Percentiles rank a stretch among this genome's conserved stretches.
Conservation (phyloP, 2,888 invertebrate species). For the Napeogenes inachia region DNA sequence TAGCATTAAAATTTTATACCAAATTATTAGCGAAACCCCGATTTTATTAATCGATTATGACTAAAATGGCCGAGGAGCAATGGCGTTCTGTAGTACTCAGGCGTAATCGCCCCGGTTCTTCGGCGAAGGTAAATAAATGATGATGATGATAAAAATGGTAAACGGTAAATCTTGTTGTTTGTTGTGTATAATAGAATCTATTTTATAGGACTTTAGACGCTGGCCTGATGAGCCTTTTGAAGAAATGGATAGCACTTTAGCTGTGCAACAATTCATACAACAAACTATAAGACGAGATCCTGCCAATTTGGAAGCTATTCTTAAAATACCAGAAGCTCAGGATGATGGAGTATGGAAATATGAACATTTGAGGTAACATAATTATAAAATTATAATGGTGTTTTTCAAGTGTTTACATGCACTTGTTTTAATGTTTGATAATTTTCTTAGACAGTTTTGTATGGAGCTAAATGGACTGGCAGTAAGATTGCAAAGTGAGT, state of each 20-base stretch:
- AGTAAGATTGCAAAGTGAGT: constrained; percentile 96
- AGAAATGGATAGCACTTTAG: constrained; percentile 99
- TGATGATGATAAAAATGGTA: neutral
- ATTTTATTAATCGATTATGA: constrained; percentile 3
- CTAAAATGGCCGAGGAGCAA: constrained; percentile 29
- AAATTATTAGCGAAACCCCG: neutral
- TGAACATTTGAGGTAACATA: constrained; percentile 91
- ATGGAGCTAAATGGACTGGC: constrained; percentile 99
- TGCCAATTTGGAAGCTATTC: constrained; percentile 93
- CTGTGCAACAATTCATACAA: constrained; percentile 99
- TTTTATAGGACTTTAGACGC: constrained; percentile 91
- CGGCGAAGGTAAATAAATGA: constrained; percentile 82
- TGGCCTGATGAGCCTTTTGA: constrained; percentile 99
- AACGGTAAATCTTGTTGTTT: too few species aligned
- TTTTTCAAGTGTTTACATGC: neutral
- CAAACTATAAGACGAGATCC: constrained; percentile 96
- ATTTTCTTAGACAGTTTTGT: constrained; percentile 91
- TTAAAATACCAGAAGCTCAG: constrained; percentile 97
- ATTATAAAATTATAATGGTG: neutral
- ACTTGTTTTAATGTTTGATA: constrained; percentile 4
- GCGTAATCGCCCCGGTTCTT: constrained; percentile 94
- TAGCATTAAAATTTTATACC: neutral
- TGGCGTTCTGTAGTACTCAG: constrained; percentile 65
- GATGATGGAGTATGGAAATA: constrained; percentile 99
- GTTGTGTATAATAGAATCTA: constrained; percentile 5